Base-by-base conservation (phyloP, 1,140 invertebrate genomes). In the Kradibia gibbosae region DNA sequence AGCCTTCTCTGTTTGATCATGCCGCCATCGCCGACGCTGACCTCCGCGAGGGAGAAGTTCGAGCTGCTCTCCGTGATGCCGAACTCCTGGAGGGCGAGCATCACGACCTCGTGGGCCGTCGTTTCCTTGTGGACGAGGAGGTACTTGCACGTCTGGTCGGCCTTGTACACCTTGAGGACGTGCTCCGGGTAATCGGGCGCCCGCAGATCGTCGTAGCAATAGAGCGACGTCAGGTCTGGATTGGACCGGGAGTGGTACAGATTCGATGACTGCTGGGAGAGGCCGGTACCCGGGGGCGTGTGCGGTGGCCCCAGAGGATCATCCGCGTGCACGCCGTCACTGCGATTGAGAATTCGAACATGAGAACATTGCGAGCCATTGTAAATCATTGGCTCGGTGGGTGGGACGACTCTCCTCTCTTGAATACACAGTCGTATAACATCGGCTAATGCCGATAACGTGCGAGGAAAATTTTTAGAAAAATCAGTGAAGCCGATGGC, bases 131-230 rank as follows among this genome's bases (percentile, higher is more conserved):
- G 97, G 72, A 99, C 97, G 60, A 98, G 93, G 78, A 99, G 94
- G 92, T 98, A 99, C 92, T 99, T 99, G 93, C 96, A 99, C 5
- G 96, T 97, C 92, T 99, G 98, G 93, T 99, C 99, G 36, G 96
- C 94, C 92, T 97, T 96, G 87, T 96, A 98, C n/a, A 97, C 96
- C 93, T 99, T 99, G 0, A 99, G 93, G 50, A 99, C 98, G 92
- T 99, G 98, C 89, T 99, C 98, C 10, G 98, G 98, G 91, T 96
- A 98, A 90, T 99, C 97, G 3, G 94, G 93, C 75, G 93, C 93
- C 73, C 95, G 92, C 71, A 93, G 89, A 86, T 96, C 95, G 85
- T 96, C 95, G 91, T 95, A 96, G 88, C 94, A 95, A 73, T 91
- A 91, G 57, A 96, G 93, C 82, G 94, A 95, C 86, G 95, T 95